Conservation (phyloP, 2,888 invertebrate species). For the Ganaspis brasiliensis region DNA sequence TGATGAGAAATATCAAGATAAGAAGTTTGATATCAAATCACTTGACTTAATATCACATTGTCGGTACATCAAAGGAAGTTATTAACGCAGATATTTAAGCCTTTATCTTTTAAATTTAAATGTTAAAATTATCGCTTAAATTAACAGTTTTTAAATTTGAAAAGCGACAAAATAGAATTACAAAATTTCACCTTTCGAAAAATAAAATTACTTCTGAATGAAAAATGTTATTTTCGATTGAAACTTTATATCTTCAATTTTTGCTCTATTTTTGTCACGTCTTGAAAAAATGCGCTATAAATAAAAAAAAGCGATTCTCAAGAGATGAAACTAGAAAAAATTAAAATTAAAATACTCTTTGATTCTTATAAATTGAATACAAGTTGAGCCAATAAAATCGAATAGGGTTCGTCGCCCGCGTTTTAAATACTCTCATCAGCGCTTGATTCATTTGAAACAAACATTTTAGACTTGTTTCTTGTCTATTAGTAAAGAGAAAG, state of each 20-base stretch:
- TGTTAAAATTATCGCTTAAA: not conserved
- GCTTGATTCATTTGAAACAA: not conserved
- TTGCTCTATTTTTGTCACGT: not conserved
- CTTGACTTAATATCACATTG: not conserved
- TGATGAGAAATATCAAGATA: not conserved
- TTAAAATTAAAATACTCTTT: not conserved
- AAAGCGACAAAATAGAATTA: not conserved
- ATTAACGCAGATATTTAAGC: not conserved
- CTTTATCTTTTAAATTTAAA: not conserved
- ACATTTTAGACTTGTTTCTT: not conserved
- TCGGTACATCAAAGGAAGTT: not conserved
- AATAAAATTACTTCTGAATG: not conserved
- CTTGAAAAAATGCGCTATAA: not conserved
- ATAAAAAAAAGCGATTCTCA: not conserved
- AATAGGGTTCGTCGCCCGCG: conserved; percentile 61
- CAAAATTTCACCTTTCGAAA: not conserved
- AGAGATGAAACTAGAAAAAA: conserved; percentile 1
- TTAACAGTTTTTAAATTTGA: not conserved
- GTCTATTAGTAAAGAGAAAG: not conserved
- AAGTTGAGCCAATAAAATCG: conserved; percentile 70
- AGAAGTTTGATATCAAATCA: not conserved
- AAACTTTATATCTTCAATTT: too few species aligned
- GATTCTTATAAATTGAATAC: conserved; percentile 65
- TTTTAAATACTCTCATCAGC: conserved; percentile 9
- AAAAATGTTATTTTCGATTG: too few species aligned